Conservation (phyloP, 2,797 vertebrate species). For the Scolopax bukidnonensis region DNA sequence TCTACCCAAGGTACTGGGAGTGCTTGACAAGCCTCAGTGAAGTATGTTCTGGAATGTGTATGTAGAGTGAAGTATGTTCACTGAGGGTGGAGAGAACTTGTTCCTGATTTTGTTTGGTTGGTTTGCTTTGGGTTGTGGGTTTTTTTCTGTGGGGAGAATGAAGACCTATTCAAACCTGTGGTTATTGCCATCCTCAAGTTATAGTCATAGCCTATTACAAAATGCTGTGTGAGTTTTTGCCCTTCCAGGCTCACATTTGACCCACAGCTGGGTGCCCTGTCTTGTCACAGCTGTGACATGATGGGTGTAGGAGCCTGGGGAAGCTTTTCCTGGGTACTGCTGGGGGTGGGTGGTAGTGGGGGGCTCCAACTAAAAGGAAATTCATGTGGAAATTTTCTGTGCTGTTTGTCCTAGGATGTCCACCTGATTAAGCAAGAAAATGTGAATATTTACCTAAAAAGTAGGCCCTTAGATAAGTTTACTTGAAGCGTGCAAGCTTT, state of each 20-base stretch:
- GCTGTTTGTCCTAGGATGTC: not conserved
- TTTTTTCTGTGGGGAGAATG: not conserved
- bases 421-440: not conserved
- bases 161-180: not conserved
- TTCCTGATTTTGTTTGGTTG: not conserved
- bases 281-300: not conserved
- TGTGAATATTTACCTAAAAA: not conserved
- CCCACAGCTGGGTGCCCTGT: not conserved
- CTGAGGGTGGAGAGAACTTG: not conserved
- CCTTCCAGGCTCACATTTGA: not conserved
- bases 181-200: not conserved
- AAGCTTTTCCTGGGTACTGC: not conserved
- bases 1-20: not conserved
- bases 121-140: not conserved
- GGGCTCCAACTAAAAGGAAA: not conserved
- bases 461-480: not conserved
- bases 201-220: not conserved
- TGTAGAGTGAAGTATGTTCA: not conserved
- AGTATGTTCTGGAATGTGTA: not conserved
- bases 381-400: not conserved
- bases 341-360: rapidly evolving
- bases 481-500: slow-evolving; percentile 10
- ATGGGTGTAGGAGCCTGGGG: not conserved
- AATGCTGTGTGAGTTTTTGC: not conserved
- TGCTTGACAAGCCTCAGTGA: not conserved